A percentile compares a stretch with the other conserved stretches of the same genome.
Evolutionary conservation across 2,797 vertebrate genomes (phyloP).

Genomic region (Enoplosus armatus): DNA sequence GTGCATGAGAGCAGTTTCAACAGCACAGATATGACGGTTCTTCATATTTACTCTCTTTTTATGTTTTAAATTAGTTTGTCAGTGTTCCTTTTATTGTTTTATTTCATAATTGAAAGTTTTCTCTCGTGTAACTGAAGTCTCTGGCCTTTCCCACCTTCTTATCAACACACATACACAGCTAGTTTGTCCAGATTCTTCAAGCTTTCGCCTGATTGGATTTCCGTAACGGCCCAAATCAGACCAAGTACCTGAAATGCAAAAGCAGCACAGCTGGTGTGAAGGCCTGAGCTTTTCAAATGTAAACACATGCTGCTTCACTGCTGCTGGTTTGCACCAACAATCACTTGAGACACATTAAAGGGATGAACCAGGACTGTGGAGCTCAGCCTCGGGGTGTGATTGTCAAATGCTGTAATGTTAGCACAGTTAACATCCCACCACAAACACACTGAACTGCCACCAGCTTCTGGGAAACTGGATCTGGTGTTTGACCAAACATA

Average conservation of each 20-base stretch:
- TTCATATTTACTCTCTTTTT: background rate
- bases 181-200: background rate
- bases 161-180: background rate
- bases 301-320: constrained; percentile 1
- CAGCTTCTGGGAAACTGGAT: background rate
- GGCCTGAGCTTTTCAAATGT: constrained; percentile 43
- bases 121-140: background rate
- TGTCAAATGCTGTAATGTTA: constrained; percentile 4
- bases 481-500: background rate
- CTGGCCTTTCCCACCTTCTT: background rate
- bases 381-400: background rate
- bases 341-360: background rate
- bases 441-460: background rate
- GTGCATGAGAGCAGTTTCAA: background rate
- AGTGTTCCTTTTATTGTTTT: background rate
- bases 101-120: background rate
- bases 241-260: constrained; percentile 30
- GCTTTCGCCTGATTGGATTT: background rate
- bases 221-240: background rate
- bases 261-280: constrained; percentile 38
- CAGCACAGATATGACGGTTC: background rate
- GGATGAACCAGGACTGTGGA: background rate
- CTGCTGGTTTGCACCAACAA: background rate
- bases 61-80: background rate
- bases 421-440: no score